Evolutionary conservation across 2,113 vertebrate species (phyloP).

Genomic region (Amblyornis subalaris): DNA sequence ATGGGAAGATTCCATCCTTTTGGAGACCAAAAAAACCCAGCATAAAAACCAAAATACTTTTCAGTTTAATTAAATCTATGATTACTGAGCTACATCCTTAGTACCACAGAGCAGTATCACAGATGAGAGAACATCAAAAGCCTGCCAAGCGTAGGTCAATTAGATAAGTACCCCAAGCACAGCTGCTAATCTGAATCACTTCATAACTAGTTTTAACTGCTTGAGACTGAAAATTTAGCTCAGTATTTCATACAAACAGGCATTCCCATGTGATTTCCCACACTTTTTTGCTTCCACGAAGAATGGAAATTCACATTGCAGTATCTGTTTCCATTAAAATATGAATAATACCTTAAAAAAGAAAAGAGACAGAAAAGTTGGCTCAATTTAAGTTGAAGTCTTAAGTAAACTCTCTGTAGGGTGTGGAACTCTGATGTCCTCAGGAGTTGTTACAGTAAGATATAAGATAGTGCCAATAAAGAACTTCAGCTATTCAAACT

Average conservation of each 20-base stretch:
- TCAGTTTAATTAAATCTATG: not conserved
- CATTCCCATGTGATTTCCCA: not conserved
- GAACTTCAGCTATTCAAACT: not conserved
- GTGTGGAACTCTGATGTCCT: not conserved
- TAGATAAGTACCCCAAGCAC: not conserved
- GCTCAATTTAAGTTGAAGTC: not conserved
- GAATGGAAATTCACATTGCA: not conserved
- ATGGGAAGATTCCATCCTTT: not conserved
- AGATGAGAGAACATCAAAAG: not conserved
- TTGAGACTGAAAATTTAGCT: not conserved
- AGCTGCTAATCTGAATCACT: slow-evolving; percentile 1
- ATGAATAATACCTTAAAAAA: not conserved
- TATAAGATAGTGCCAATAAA: not conserved
- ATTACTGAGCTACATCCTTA: not conserved
- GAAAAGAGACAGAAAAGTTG: not conserved
- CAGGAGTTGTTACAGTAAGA: not conserved
- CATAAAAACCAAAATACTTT: not conserved
- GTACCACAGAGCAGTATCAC: not conserved
- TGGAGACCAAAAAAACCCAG: not conserved
- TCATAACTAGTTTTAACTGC: slow-evolving; percentile 24
- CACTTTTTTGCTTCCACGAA: not conserved
- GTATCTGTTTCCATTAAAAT: not conserved
- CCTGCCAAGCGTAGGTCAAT: not conserved
- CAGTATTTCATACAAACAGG: not conserved
- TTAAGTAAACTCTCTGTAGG: slow-evolving; percentile 7